phyloP scores from a whole-genome alignment of 2,113 vertebrate genomes.

The Dascyllus trimaculatus region DNA sequence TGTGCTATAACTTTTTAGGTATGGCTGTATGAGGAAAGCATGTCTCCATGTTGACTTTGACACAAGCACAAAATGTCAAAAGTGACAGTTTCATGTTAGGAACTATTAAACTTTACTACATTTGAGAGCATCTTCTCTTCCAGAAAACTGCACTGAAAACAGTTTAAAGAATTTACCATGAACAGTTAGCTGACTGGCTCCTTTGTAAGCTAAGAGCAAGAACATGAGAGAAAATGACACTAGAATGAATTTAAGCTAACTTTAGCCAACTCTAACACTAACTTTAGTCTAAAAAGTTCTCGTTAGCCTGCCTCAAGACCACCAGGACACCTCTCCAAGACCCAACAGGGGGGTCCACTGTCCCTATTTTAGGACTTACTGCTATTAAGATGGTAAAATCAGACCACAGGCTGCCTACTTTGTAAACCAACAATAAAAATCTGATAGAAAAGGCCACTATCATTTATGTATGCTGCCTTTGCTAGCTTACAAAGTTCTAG shows the following conservation, averaged over 20 bases:
- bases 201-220: too few species aligned
- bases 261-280: too few species aligned
- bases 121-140: too few species aligned
- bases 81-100: slow-evolving; percentile 13
- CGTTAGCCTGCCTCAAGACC: neutral
- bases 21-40: slow-evolving; percentile 3
- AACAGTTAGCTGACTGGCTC: neutral
- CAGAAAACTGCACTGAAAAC: neutral
- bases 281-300: slow-evolving; percentile 32
- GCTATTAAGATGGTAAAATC: neutral
- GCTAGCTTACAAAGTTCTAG: too few species aligned
- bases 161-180: neutral
- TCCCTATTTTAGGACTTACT: slow-evolving; percentile 21
- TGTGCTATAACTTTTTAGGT: slow-evolving; percentile 21
- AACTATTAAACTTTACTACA: neutral
- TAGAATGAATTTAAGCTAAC: slow-evolving; percentile 18
- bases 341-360: slow-evolving; percentile 7
- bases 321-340: neutral
- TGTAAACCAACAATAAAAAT: too few species aligned
- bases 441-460: too few species aligned
- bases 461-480: too few species aligned
- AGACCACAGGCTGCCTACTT: neutral
- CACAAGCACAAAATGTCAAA: slow-evolving; percentile 7
- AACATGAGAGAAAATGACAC: too few species aligned
- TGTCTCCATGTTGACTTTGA: slow-evolving; percentile 1